Evolutionary conservation across 1,140 invertebrate genomes (phyloP), one percentile per base, ranked within the genome.

Genomic region (Dinothrombium tinctorium): DNA sequence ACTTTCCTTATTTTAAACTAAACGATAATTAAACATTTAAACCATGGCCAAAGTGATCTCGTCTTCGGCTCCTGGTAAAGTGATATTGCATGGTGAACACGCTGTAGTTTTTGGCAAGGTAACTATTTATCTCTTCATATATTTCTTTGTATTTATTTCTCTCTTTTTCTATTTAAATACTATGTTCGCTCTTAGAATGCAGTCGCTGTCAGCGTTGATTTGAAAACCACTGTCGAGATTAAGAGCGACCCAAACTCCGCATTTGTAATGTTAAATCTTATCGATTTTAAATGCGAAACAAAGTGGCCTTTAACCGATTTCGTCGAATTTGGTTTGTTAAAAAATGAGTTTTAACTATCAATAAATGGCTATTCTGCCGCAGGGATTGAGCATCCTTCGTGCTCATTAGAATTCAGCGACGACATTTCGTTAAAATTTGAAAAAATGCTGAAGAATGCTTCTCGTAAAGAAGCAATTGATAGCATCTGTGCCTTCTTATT

Each of bases 21-120:
- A n/a, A n/a, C n/a, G n/a, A n/a, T n/a, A n/a, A n/a, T n/a, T n/a
- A n/a, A n/a, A n/a, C n/a, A n/a, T n/a, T n/a, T n/a, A n/a, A n/a
- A n/a, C n/a, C n/a, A n/a, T n/a, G n/a, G n/a, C n/a, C n/a, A n/a
- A n/a, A n/a, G n/a, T n/a, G n/a, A n/a, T n/a, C n/a, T n/a, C n/a
- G n/a, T n/a, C n/a, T n/a, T n/a, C 29, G n/a, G 39, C 84, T 20
- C 92, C 92, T 2, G 89, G 89, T 22, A 96, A 98, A 66, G 70
- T 95, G 0, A 96, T 98, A 50, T 62, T 99, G 12, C 79, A 83
- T 55, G 92, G 92, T 17, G 92, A 99, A 61, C 90, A 98, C 62
- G 76, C 89, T 1, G 90, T 96, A n/a, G 81, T 98, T 15, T 92
- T 92, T 59, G 79, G 78, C 31, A 89, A 86, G 64, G 74, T 80